Conservation (phyloP, 2,113 vertebrate genomes). For the Petaurus breviceps region DNA sequence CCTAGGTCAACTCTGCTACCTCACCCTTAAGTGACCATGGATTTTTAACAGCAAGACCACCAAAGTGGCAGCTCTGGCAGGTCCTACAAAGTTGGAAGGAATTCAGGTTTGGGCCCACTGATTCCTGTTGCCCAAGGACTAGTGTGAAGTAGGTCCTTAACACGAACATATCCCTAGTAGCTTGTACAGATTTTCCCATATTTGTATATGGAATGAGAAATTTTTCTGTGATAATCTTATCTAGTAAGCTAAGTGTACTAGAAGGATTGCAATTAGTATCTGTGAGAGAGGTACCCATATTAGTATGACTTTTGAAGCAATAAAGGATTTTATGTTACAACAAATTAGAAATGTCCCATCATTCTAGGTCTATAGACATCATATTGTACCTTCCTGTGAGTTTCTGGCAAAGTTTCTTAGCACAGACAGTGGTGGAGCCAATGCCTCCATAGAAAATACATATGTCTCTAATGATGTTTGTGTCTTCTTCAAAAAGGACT, state of each 20-base stretch:
- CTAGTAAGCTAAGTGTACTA: background rate
- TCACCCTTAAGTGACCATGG: background rate
- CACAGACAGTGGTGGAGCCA: constrained; percentile 82
- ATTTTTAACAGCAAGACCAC: background rate
- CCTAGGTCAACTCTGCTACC: background rate
- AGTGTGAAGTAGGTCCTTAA: background rate
- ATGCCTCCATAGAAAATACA: constrained; percentile 87
- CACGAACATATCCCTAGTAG: background rate
- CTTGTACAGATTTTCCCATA: background rate
- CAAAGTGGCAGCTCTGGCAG: background rate
- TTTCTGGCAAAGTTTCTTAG: constrained; percentile 80
- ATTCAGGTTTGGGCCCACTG: background rate
- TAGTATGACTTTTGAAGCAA: background rate
- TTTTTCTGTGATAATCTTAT: background rate
- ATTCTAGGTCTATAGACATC: background rate
- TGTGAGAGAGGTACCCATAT: background rate
- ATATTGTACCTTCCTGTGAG: constrained; percentile 81
- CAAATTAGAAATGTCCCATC: background rate
- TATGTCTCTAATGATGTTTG: constrained; percentile 84
- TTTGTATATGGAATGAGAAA: background rate
- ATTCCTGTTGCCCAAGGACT: background rate
- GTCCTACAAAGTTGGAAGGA: background rate
- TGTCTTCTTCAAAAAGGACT: constrained; percentile 82
- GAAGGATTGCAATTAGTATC: background rate
- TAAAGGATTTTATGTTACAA: background rate